A percentile compares a stretch with the other conserved stretches of the same genome.
These are phyloP conservation scores for Apamea anceps DNA, from an alignment of 2,888 invertebrate species.

Conservation along the genomic window DNA sequence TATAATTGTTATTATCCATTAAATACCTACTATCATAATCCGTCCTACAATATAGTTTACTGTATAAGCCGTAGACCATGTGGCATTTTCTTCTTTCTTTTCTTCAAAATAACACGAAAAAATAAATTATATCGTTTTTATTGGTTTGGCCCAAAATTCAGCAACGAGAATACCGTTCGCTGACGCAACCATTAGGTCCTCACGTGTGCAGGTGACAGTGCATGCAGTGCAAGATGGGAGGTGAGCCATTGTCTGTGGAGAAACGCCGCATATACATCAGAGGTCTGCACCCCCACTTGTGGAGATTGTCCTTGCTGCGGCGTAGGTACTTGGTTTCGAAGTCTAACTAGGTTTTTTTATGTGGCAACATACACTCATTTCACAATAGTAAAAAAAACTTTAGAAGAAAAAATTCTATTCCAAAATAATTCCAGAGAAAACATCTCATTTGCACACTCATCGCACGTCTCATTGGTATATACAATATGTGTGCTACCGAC, in stretches of 20 bases:
- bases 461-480: constrained; percentile 9
- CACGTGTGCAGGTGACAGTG: background rate
- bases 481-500: constrained; percentile 16
- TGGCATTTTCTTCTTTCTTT: too few species aligned
- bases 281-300: background rate
- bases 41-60: background rate
- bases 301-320: background rate
- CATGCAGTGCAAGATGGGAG: background rate
- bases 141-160: too few species aligned
- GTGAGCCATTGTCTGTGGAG: background rate
- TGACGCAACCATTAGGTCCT: too few species aligned
- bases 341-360: too few species aligned
- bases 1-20: background rate
- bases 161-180: too few species aligned
- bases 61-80: too few species aligned
- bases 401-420: background rate
- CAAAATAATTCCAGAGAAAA: background rate
- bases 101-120: too few species aligned
- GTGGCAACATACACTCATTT: background rate
- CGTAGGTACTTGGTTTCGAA: too few species aligned
- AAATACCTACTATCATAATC: background rate
- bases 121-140: too few species aligned
- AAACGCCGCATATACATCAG: background rate
- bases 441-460: constrained; percentile 12
- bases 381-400: background rate